Evolutionary conservation across 2,113 vertebrate species (phyloP).

Genomic region (Neodontobutis hainanensis): DNA sequence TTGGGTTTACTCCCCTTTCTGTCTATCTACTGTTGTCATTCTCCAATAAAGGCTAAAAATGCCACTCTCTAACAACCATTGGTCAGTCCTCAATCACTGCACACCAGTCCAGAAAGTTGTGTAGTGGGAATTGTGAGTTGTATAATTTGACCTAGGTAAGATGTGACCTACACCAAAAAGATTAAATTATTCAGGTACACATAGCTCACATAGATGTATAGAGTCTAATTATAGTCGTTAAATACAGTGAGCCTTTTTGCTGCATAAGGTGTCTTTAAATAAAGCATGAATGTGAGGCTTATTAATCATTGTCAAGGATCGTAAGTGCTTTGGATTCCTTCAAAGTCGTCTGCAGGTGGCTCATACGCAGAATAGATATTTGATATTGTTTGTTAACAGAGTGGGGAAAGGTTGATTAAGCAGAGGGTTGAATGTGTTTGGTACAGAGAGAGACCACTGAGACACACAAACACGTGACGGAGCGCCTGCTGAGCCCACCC

Average conservation of each 20-base stretch:
- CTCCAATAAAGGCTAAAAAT: too few relatives aligned
- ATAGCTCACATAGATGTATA: not conserved
- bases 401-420: not conserved
- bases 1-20: too few relatives aligned
- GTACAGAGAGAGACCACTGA: slow-evolving; percentile 19
- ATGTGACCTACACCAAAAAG: not conserved
- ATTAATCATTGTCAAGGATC: not conserved
- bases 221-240: not conserved
- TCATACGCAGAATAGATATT: not conserved
- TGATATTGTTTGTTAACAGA: slow-evolving; percentile 18
- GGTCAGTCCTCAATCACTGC: too few relatives aligned
- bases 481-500: slow-evolving; percentile 37
- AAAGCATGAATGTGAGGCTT: not conserved
- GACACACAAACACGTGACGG: not conserved
- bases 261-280: not conserved
- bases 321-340: not conserved
- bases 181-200: not conserved
- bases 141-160: not conserved
- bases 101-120: not conserved
- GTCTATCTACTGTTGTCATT: too few relatives aligned
- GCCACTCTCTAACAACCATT: too few relatives aligned
- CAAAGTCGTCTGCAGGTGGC: not conserved
- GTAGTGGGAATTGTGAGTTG: not conserved
- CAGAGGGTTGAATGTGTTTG: slow-evolving; percentile 24
- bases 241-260: too few relatives aligned